Base-by-base conservation (phyloP, 1,140 invertebrate genomes). In the Drosophila repletoides region DNA sequence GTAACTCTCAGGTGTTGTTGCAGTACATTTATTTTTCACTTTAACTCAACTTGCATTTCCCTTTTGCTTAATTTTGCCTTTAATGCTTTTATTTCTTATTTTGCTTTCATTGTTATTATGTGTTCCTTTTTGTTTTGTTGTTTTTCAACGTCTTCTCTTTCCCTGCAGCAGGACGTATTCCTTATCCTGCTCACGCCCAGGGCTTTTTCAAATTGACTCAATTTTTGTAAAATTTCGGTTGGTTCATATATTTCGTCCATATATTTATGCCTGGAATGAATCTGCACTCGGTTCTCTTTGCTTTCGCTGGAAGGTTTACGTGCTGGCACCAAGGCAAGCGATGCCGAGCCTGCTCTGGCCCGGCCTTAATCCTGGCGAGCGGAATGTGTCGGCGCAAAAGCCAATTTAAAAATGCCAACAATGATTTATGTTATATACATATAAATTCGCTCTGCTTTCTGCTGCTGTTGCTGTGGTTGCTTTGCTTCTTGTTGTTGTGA, bases 341-440 rank as follows among this genome's bases (percentile, higher is more conserved):
- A 10, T 51, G 56, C 55, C 53, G n/a, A n/a, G n/a, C n/a, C 33
- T 45, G 17, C 40, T 46, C 28, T 49, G n/a, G 51, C 22, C 5
- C 45, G 76, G 9, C 41, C 58, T 83, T 81, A 81, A 81, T 81
- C 77, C 77, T 52, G 68, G 40, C 53, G 31, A 58, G 67, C 56
- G 73, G 45, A 84, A 86, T 86, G 75, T 86, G 66, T 75, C 55
- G 66, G 80, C 75, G 49, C 71, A 68, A 77, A 84, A 84, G 80
- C 80, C 80, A 84, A 84, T 84, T 84, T 84, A 84, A 84, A 84
- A 84, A 75, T 84, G 80, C 79, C 79, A 84, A 84, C 80, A 86
- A 84, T 84, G 80, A 84, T 84, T 84, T 84, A 84, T 84, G 48
- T 26, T 59, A 66, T 70, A 19, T 34, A 61, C 38, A 43, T 36